Evolutionary conservation across 1,140 invertebrate genomes (phyloP).

Genomic region (Physella acuta): DNA sequence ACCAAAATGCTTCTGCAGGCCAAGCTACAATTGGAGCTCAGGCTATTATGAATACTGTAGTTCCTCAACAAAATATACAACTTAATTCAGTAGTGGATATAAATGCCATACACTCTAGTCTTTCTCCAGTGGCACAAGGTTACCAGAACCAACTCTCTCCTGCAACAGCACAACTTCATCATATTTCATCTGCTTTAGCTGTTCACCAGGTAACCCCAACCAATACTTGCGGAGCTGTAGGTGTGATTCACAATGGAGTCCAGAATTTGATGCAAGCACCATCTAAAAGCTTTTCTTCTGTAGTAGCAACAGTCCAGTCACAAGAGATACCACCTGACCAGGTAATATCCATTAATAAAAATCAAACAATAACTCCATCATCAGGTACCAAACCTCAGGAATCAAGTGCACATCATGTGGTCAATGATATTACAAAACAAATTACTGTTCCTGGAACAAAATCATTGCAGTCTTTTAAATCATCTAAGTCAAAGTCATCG

Average conservation of each 20-base stretch:
- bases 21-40: slow-evolving; percentile 7
- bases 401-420: neutral
- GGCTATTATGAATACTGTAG: slow-evolving; percentile 16
- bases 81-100: slow-evolving; percentile 18
- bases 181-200: slow-evolving; percentile 8
- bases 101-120: slow-evolving; percentile 9
- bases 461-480: neutral
- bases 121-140: slow-evolving; percentile 16
- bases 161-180: slow-evolving; percentile 6
- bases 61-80: slow-evolving; percentile 9
- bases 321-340: neutral
- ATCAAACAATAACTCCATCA: neutral
- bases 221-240: neutral
- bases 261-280: slow-evolving; percentile 4
- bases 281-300: neutral
- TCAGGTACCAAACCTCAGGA: neutral
- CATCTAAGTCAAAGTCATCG: slow-evolving; percentile 17
- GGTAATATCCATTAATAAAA: neutral
- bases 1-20: slow-evolving; percentile 2
- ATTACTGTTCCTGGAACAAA: neutral
- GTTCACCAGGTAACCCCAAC: neutral
- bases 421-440: neutral
- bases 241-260: slow-evolving; percentile 5
- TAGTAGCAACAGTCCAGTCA: neutral
- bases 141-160: slow-evolving; percentile 18